These are phyloP conservation scores for Tachina grossa DNA, from an alignment of 2,888 invertebrate genomes.

Conservation along the genomic window DNA sequence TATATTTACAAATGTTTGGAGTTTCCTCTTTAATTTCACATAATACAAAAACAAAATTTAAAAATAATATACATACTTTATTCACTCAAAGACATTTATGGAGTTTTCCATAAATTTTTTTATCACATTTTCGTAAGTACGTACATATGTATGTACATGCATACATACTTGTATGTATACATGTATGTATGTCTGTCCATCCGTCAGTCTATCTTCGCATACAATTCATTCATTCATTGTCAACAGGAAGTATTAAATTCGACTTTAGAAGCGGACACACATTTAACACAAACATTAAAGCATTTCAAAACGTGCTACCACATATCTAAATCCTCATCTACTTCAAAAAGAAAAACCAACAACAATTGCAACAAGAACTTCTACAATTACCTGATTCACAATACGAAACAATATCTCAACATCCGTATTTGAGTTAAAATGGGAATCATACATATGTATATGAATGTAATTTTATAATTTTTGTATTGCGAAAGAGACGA, in stretches of 20 bases:
- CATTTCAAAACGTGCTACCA: constrained; percentile 51
- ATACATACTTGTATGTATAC: not conserved
- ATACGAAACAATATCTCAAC: constrained; percentile 56
- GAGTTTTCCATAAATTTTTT: constrained; percentile 24
- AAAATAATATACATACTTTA: constrained; percentile 21
- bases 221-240: constrained; percentile 46
- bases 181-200: not conserved
- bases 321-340: constrained; percentile 54
- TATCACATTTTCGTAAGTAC: not conserved
- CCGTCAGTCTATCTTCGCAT: not conserved
- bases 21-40: constrained; percentile 32
- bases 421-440: constrained; percentile 48
- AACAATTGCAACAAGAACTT: constrained; percentile 51
- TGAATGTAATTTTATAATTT: not conserved
- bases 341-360: constrained; percentile 2
- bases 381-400: constrained; percentile 49
- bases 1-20: constrained; percentile 20
- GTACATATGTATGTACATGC: not conserved
- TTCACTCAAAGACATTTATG: constrained; percentile 15
- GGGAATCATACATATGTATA: constrained; percentile 1
- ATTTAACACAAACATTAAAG: constrained; percentile 49
- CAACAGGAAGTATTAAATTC: constrained; percentile 62
- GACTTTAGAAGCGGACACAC: constrained; percentile 55
- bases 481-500: not conserved
- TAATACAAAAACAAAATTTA: constrained; percentile 5